Base-by-base conservation (phyloP, 2,888 invertebrate species). In the Hydrotaea cyrtoneurina region DNA sequence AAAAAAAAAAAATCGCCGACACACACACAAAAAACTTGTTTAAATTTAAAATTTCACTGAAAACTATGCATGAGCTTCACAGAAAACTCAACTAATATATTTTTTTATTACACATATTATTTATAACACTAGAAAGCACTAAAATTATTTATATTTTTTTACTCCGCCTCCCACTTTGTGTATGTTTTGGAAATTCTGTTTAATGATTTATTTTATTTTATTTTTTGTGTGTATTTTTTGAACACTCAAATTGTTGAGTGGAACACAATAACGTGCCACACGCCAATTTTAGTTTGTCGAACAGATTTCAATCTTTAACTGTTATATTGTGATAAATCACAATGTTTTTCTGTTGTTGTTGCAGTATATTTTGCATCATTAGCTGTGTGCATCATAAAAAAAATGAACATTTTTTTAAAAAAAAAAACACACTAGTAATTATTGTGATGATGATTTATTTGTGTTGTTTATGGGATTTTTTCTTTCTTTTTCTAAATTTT, bases 21-120 rank as follows among this genome's bases (percentile, higher is more conserved):
- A 21, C 23, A 57, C 64, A 59, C 11, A 57, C 64, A 59, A 1
- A 39, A 66, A 59, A 66, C 39, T 17, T 3, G 64, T 39, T 66
- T 43, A n/a, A 39, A 39, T 21, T 19, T 19, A 39, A 21, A n/a
- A 66, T 66, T 39, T 66, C 66, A 66, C 66, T 66, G 13, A 66
- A 43, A 39, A 23, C 59, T 59, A 31, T 31, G 31, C 8, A 59
- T n/a, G n/a, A n/a, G n/a, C n/a, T n/a, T n/a, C n/a, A n/a, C n/a
- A n/a, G n/a, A n/a, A 13, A n/a, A 7, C 26, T 59, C 15, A 57
- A 59, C 23, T 57, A 26, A 26, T 21, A 7, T 57, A 0, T 57
- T 57, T 57, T 57, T 26, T 23, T 59, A 26, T 59, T 50, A n/a
- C 50, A 43, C 31, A 43, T 43, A 50, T 50, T 50, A n/a, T n/a